A percentile compares a stretch with the other conserved stretches of the same genome.
Conservation (phyloP, 2,113 vertebrate species). For the Perca flavescens region DNA sequence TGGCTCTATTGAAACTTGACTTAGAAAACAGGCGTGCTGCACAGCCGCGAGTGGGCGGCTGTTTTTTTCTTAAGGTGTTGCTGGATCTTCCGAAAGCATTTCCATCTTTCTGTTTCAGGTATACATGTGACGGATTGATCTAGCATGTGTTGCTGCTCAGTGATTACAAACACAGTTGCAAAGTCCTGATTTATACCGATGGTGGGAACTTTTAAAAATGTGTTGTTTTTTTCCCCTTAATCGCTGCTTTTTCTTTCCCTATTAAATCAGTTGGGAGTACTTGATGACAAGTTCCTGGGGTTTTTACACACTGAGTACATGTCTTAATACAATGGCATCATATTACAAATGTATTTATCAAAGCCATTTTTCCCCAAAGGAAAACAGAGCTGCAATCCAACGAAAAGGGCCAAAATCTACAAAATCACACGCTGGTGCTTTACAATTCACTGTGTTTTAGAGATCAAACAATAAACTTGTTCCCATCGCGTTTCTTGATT, state of each 20-base stretch:
- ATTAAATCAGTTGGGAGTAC: constrained; percentile 40
- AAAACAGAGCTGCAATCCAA: constrained; percentile 31
- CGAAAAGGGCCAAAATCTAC: constrained; percentile 43
- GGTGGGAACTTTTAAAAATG: constrained; percentile 49
- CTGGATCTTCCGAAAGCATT: constrained; percentile 64
- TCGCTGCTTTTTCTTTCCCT: constrained; percentile 22
- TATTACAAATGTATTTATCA: constrained; percentile 47
- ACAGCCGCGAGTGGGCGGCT: constrained; percentile 53
- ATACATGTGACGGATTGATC: constrained; percentile 59
- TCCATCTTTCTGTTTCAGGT: constrained; percentile 56
- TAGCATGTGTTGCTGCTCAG: constrained; percentile 63
- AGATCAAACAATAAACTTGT: constrained; percentile 34
- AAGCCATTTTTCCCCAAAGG: constrained; percentile 40
- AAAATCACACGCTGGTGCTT: constrained; percentile 50
- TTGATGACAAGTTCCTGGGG: constrained; percentile 49
- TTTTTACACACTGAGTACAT: constrained; percentile 29
- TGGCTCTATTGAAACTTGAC: constrained; percentile 59
- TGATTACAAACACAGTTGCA: constrained; percentile 71
- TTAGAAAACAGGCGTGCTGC: constrained; percentile 66
- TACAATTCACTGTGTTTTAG: constrained; percentile 38
- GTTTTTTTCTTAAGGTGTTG: constrained; percentile 62
- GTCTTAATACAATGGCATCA: constrained; percentile 49
- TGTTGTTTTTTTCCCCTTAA: constrained; percentile 3
- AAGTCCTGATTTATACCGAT: constrained; percentile 20
- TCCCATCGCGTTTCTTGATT: constrained; percentile 39